phyloP scores from a whole-genome alignment of 2,113 vertebrate genomes.

The Seriola rivoliana region DNA sequence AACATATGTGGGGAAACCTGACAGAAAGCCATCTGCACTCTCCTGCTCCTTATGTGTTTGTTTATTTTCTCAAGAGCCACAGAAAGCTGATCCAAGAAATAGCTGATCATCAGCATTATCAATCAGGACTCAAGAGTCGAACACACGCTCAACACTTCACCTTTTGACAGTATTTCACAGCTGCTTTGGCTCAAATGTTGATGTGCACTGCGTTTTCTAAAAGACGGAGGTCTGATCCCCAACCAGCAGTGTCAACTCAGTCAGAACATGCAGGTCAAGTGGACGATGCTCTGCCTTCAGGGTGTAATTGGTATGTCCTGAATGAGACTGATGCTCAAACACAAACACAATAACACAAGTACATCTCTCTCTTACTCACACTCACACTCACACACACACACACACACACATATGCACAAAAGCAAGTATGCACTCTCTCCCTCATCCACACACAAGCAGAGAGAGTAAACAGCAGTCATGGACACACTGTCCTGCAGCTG shows the following conservation, averaged over 20 bases:
- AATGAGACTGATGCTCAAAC: background rate
- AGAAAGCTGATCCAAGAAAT: no score
- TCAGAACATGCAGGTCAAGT: background rate
- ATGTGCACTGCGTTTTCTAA: background rate
- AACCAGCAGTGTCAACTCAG: background rate
- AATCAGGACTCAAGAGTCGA: no score
- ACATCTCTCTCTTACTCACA: no score
- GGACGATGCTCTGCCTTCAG: background rate
- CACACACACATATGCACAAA: background rate
- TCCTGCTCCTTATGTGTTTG: no score
- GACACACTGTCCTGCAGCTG: constrained; percentile 27
- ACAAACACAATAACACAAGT: background rate
- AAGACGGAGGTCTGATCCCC: background rate
- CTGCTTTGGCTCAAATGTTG: no score
- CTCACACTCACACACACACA: background rate
- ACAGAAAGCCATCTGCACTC: no score
- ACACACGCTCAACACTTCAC: no score
- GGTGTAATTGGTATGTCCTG: background rate
- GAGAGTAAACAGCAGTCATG: background rate
- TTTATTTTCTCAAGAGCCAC: no score
- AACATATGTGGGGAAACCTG: no score
- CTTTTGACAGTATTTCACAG: no score
- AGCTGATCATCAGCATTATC: no score
- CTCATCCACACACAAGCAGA: constrained; percentile 3
- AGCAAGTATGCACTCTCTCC: background rate